Evolutionary conservation across 2,888 invertebrate species (phyloP).

Genomic region (Geophilus truncorum): DNA sequence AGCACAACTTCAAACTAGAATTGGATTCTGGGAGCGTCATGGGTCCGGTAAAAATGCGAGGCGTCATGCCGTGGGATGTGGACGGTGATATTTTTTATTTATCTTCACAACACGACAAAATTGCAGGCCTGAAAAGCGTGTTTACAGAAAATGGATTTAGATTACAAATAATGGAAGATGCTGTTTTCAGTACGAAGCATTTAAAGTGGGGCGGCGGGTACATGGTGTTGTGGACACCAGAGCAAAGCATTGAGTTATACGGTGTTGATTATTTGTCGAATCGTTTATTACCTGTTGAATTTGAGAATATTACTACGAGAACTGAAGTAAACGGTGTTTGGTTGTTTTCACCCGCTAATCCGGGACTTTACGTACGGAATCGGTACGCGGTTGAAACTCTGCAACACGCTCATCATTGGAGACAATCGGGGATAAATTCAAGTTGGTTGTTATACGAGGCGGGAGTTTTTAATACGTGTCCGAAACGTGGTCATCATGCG

Average conservation of each 20-base stretch:
- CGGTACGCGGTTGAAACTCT: conserved; percentile 44
- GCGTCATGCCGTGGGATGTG: conserved; percentile 46
- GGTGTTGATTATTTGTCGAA: background rate
- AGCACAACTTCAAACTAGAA: conserved; percentile 42
- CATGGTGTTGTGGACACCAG: conserved; percentile 38
- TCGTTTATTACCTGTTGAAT: conserved; percentile 31
- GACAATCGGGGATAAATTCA: conserved; percentile 42
- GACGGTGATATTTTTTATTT: conserved; percentile 44
- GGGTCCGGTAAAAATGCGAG: conserved; percentile 46
- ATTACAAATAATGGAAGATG: conserved; percentile 37
- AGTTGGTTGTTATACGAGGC: conserved; percentile 36
- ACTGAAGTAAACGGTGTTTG: conserved; percentile 43
- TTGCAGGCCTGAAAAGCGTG: conserved; percentile 34
- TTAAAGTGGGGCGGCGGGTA: background rate
- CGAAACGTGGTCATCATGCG: conserved; percentile 41
- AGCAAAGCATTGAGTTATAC: conserved; percentile 39
- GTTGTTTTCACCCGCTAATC: conserved; percentile 44
- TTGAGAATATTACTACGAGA: background rate
- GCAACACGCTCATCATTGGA: conserved; percentile 45
- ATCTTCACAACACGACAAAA: conserved; percentile 40
- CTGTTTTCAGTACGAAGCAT: conserved; percentile 37
- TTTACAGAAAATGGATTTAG: conserved; percentile 38
- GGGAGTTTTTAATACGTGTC: conserved; percentile 42
- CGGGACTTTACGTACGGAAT: conserved; percentile 44
- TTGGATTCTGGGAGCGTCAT: conserved; percentile 45